Conservation (phyloP, 1,140 invertebrate species). For the Lepidurus arcticus region DNA sequence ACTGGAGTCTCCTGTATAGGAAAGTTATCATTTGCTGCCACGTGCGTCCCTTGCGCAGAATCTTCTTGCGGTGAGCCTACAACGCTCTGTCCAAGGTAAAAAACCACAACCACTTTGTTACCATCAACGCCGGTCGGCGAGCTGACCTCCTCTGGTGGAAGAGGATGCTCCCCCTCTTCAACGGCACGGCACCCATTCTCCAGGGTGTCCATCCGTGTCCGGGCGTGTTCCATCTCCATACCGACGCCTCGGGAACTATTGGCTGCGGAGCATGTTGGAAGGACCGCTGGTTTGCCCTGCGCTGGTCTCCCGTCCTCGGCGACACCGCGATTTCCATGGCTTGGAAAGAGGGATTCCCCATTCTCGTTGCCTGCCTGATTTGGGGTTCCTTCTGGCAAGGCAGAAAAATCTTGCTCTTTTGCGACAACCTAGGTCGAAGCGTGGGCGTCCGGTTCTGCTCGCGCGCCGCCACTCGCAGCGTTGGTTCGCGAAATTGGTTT, state of each 20-base stretch:
- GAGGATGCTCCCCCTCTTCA: neutral
- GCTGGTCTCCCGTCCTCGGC: neutral
- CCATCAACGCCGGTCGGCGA: neutral
- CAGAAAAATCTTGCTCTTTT: neutral
- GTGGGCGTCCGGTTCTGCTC: neutral
- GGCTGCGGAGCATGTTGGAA: neutral
- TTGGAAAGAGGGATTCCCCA: neutral
- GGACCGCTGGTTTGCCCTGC: neutral
- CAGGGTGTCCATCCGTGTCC: neutral
- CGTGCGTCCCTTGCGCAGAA: neutral
- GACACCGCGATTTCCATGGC: neutral
- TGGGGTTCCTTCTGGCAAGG: neutral
- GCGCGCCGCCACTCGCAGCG: neutral
- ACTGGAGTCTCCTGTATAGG: neutral
- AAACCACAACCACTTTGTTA: neutral
- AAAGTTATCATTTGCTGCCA: neutral
- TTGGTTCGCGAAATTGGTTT: slow-evolving; percentile 8
- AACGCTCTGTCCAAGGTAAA: neutral
- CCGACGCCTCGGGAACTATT: neutral
- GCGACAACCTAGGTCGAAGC: slow-evolving; percentile 16
- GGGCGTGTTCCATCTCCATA: neutral
- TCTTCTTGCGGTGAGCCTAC: neutral
- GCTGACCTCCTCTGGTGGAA: neutral
- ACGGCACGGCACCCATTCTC: neutral
- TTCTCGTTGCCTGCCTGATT: slow-evolving; percentile 3